phyloP scores from a whole-genome alignment of 2,113 vertebrate species.

The Kobus ellipsiprymnus region DNA sequence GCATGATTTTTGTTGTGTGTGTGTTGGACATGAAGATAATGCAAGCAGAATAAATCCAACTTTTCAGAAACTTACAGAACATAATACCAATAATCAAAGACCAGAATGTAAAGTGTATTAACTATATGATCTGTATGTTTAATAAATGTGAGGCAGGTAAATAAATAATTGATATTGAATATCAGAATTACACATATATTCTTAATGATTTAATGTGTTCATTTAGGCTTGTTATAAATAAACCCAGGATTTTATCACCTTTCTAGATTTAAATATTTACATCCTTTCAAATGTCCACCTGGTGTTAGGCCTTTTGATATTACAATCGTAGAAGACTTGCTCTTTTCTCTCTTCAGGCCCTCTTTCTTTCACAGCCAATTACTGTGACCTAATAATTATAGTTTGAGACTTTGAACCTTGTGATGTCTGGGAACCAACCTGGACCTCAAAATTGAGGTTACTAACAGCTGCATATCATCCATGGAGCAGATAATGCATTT shows the following conservation, averaged over 20 bases:
- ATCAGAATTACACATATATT: conserved; percentile 15
- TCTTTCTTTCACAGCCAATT: neutral
- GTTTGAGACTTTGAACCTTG: neutral
- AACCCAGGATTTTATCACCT: neutral
- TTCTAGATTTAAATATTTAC: neutral
- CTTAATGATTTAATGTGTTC: neutral
- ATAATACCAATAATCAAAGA: neutral
- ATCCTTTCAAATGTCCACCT: neutral
- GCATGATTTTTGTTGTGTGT: neutral
- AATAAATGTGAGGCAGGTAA: neutral
- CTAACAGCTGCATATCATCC: neutral
- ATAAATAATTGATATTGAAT: neutral
- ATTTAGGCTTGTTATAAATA: neutral
- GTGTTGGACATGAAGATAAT: neutral
- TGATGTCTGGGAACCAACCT: neutral
- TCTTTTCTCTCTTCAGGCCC: neutral
- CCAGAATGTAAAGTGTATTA: neutral
- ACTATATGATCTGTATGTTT: neutral
- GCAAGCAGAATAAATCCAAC: neutral
- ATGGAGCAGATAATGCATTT: neutral
- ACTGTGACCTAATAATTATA: neutral
- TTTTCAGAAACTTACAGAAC: neutral
- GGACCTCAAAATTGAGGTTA: neutral
- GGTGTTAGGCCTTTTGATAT: neutral
- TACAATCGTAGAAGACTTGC: neutral